Conservation (phyloP, 1,140 invertebrate species). For the Drosophila tsacasi region DNA sequence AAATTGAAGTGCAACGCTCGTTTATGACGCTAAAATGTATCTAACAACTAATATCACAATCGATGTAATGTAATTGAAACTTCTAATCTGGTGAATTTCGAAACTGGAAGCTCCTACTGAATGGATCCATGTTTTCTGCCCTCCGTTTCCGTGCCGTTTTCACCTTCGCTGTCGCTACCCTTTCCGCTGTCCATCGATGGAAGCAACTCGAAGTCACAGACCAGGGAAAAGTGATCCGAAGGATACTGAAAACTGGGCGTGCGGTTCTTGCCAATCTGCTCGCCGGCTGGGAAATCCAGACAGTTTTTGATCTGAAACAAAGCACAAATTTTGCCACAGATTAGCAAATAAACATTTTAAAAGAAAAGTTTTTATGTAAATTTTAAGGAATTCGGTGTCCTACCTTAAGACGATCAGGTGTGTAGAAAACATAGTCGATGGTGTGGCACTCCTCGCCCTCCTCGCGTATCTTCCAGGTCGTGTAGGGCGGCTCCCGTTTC, state of each 20-base stretch:
- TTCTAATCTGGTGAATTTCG: conserved; percentile 42
- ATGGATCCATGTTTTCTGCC: conserved; percentile 44
- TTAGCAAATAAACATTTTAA: neutral
- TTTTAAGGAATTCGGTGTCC: neutral
- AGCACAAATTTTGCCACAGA: neutral
- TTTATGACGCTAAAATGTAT: conserved; percentile 74
- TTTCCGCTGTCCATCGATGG: conserved; percentile 14
- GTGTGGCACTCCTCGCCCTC: conserved; percentile 91
- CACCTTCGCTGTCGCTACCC: conserved; percentile 16
- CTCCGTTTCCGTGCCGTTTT: conserved; percentile 15
- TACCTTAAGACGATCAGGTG: conserved; percentile 86
- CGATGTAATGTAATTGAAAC: conserved; percentile 76
- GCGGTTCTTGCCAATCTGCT: conserved; percentile 89
- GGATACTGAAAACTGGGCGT: conserved; percentile 90
- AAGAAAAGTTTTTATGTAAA: neutral
- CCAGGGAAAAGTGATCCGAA: conserved; percentile 92
- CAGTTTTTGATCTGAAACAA: conserved; percentile 86
- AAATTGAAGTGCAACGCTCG: conserved; percentile 51
- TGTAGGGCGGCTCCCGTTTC: conserved; percentile 89
- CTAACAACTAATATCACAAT: conserved; percentile 85
- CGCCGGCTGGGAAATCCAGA: conserved; percentile 88
- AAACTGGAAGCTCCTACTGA: conserved; percentile 39
- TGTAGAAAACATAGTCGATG: conserved; percentile 93
- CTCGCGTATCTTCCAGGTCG: conserved; percentile 92
- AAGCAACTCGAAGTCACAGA: conserved; percentile 88